A percentile compares a stretch with the other conserved stretches of the same genome.
phyloP scores from a whole-genome alignment of 2,113 vertebrate genomes.

The Chloropsis hardwickii region DNA sequence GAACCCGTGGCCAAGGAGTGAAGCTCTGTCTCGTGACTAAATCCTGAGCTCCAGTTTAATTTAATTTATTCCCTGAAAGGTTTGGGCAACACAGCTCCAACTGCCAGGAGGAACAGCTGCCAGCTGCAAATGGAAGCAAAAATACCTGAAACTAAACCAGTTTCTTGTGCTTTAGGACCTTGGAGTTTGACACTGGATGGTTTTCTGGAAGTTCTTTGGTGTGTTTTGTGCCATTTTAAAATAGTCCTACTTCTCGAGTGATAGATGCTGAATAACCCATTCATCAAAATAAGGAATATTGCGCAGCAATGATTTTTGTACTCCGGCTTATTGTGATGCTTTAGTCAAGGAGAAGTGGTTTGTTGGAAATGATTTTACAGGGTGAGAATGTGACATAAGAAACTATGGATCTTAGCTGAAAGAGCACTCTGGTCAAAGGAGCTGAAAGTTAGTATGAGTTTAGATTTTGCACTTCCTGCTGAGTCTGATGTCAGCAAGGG shows the following conservation, averaged over 20 bases:
- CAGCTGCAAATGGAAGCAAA: neutral
- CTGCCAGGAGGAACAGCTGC: neutral
- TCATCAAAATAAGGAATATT: neutral
- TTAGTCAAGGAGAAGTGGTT: neutral
- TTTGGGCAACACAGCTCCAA: neutral
- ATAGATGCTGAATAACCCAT: neutral
- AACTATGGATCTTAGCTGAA: neutral
- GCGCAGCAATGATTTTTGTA: neutral
- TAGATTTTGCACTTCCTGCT: neutral
- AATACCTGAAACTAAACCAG: neutral
- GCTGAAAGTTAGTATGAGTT: neutral
- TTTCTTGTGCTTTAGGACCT: neutral
- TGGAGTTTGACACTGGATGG: neutral
- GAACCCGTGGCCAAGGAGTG: neutral
- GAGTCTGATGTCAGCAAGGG: neutral
- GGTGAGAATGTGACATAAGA: neutral
- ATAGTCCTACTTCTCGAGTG: neutral
- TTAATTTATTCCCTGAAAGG: neutral
- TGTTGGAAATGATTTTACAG: neutral
- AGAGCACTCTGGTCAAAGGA: neutral
- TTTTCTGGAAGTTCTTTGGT: neutral
- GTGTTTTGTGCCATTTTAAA: neutral
- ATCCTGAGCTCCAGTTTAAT: neutral
- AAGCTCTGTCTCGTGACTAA: accelerated
- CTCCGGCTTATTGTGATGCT: neutral